Percentiles rank a stretch among this genome's conserved stretches.
phyloP scores from a whole-genome alignment of 2,113 vertebrate species.

The Tychaedon coryphoeus region DNA sequence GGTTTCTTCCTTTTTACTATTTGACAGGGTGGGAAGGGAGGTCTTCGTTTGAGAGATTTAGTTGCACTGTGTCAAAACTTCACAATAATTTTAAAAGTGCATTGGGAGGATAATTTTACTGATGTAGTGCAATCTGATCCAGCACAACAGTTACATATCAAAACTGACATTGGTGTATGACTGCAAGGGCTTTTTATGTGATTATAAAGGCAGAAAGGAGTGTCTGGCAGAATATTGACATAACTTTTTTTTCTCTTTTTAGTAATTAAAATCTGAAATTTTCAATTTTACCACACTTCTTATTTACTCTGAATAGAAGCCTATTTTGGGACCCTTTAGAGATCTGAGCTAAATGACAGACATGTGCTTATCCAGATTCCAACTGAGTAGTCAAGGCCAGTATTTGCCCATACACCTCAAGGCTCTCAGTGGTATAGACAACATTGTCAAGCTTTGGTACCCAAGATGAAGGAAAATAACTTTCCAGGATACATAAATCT shows the following conservation, averaged over 20 bases:
- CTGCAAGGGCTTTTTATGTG: not conserved
- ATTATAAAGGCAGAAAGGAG: not conserved
- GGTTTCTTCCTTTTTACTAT: not conserved
- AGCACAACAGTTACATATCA: not conserved
- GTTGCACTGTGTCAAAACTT: not conserved
- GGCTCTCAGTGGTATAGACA: not conserved
- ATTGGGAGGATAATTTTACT: not conserved
- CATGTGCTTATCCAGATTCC: not conserved
- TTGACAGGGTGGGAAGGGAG: not conserved
- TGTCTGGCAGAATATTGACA: not conserved
- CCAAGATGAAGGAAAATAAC: not conserved
- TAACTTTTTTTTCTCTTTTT: not conserved
- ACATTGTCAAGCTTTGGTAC: not conserved
- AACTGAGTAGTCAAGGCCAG: rapidly evolving
- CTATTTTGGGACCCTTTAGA: not conserved
- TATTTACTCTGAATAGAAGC: not conserved
- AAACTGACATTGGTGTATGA: not conserved
- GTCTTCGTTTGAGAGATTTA: not conserved
- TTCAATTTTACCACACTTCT: not conserved
- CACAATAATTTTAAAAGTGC: not conserved
- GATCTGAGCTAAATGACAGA: not conserved
- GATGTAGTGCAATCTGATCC: not conserved
- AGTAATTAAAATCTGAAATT: not conserved
- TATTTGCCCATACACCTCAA: not conserved
- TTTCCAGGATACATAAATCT: not conserved